Conservation (phyloP, 2,888 invertebrate genomes). For the Fragum whitleyi region DNA sequence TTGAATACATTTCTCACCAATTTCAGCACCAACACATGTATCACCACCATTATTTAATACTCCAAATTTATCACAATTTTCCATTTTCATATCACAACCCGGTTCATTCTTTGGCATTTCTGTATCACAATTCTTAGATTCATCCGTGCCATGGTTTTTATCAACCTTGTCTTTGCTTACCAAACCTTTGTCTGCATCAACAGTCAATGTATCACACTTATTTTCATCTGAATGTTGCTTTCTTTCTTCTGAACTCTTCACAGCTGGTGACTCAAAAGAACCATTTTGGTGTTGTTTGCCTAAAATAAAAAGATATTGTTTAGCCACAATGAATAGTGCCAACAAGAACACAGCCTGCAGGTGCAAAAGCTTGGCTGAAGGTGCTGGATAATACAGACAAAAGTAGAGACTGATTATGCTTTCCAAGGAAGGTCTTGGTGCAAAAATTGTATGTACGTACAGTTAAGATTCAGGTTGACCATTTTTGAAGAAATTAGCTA, state of each 20-base stretch:
- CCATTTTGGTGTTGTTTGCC: neutral
- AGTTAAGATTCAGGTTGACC: too few relatives aligned
- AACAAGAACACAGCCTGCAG: too few relatives aligned
- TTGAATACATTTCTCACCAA: neutral
- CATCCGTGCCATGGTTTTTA: neutral
- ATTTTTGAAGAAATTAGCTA: too few relatives aligned
- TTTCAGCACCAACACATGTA: slow-evolving; percentile 3
- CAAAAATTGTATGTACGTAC: too few relatives aligned
- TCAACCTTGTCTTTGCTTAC: neutral
- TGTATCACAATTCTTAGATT: neutral
- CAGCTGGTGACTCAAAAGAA: neutral
- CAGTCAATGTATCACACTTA: neutral
- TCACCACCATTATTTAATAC: neutral
- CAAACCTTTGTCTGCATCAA: neutral
- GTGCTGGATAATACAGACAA: too few relatives aligned
- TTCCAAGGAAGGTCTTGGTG: too few relatives aligned
- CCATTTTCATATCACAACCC: slow-evolving; percentile 8
- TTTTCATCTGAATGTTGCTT: neutral
- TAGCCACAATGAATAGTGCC: too few relatives aligned
- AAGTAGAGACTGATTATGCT: too few relatives aligned
- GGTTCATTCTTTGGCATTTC: neutral
- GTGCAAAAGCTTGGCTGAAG: too few relatives aligned
- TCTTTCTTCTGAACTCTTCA: neutral
- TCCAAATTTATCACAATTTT: neutral
- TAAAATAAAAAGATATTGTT: slow-evolving; percentile 4